Base-by-base conservation (phyloP, 35 echinoderm and acorn worm genomes). In the Apostichopus parvimensis region DNA sequence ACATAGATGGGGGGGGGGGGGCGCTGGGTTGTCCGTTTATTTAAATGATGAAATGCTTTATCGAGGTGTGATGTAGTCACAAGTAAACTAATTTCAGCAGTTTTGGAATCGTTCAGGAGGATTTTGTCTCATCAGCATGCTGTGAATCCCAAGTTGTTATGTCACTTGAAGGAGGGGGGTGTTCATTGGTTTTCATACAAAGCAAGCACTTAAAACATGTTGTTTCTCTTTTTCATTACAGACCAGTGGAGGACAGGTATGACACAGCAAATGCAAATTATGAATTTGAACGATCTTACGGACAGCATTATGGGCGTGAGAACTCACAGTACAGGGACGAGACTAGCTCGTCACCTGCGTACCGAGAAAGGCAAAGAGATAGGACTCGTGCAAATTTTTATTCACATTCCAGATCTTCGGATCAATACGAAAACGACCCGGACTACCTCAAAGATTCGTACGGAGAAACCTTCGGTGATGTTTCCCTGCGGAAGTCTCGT, bases 161-260 rank as follows among this genome's bases (percentile, higher is more conserved):
- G 34, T 45, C 34, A 45, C 34, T 28, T 28, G 34, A 3, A 45
- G 34, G 25, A 22, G 25, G 9, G 6, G 1, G 0, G 10, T 13
- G 18, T 26, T 28, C 25, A 28, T 14, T 77, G 75, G 25, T 77
- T 45, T 45, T 28, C 75, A 77, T 28, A n/a, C 9, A 77, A 22
- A 0, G 25, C 75, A 45, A 45, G 2, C 34, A 45, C 34, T 45
- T 45, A 45, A 45, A 45, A 45, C 1, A 45, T 61, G 55, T 62
- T n/a, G 56, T 56, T 95, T 80, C 80, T 88, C 5, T 80, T 21
- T 80, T 87, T 25, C 23, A 5, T 83, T 91, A 18, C 95, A 97
- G 95, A 77, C 90, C 93, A 57, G 83, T 94, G n/a, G 95, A 97
- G 61, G 95, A 97, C 87, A 92, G 95, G 91, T 97, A 97, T 73